These are phyloP conservation scores for Fulica atra DNA, from an alignment of 2,113 vertebrate genomes.

Conservation along the genomic window DNA sequence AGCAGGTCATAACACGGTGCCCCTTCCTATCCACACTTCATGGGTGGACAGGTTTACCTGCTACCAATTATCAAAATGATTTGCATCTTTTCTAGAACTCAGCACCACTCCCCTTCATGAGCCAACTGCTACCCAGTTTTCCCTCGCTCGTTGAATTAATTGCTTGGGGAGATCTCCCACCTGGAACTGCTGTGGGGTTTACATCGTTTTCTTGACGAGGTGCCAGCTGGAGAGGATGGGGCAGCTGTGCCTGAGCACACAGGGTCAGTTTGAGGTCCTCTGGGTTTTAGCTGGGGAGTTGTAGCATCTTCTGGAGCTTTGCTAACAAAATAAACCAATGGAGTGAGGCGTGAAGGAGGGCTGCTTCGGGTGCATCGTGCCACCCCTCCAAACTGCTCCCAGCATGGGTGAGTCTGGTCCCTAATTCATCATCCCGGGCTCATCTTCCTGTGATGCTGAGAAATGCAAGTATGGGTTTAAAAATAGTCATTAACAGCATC, in stretches of 20 bases:
- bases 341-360: neutral
- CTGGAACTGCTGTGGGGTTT: accelerated
- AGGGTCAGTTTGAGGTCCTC: accelerated
- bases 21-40: neutral
- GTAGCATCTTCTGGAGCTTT: neutral
- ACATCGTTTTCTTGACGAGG: accelerated
- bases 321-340: accelerated
- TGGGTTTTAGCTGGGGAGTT: neutral
- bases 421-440: neutral
- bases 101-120: neutral
- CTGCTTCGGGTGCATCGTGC: neutral
- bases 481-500: neutral
- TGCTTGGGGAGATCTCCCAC: neutral
- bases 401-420: neutral
- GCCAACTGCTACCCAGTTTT: neutral
- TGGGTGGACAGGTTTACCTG: neutral
- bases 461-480: neutral
- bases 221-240: accelerated
- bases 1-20: accelerated
- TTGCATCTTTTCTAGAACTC: neutral
- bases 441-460: neutral
- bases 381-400: neutral
- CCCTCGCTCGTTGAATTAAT: accelerated
- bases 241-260: accelerated
- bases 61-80: neutral